phyloP scores from a whole-genome alignment of 1,140 invertebrate species.

The Varroa destructor region DNA sequence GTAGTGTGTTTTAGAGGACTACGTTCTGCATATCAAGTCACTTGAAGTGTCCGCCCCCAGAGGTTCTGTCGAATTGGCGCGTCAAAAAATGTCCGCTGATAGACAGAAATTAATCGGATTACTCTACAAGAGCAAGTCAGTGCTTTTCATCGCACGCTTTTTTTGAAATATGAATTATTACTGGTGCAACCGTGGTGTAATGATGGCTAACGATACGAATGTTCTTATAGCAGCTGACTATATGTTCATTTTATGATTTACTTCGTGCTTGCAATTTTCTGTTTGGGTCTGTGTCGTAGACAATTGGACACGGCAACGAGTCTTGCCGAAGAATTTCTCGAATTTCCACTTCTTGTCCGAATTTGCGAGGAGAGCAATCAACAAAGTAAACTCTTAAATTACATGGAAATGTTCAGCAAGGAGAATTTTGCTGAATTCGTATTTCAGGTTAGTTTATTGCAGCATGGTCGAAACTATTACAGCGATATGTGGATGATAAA shows the following conservation, averaged over 20 bases:
- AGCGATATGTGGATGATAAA: background rate
- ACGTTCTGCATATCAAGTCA: slow-evolving; percentile 6
- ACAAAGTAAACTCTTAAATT: slow-evolving; percentile 4
- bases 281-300: background rate
- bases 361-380: slow-evolving; percentile 22
- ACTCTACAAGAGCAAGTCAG: slow-evolving; percentile 24
- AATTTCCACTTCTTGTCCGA: slow-evolving; percentile 12
- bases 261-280: too few species aligned
- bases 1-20: slow-evolving; percentile 7
- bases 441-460: background rate
- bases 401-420: slow-evolving; percentile 13
- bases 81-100: background rate
- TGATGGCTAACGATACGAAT: too few species aligned
- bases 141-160: background rate
- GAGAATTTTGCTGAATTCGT: slow-evolving; percentile 19
- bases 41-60: background rate
- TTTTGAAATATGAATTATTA: too few species aligned
- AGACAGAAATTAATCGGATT: slow-evolving; percentile 17
- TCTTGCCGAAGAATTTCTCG: slow-evolving; percentile 10
- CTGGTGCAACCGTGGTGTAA: too few species aligned
- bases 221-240: too few species aligned
- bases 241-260: too few species aligned
- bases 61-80: background rate
- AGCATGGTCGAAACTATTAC: background rate
- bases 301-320: background rate